Base-by-base conservation (phyloP, 2,113 vertebrate species). In the Mesoclemmys tuberculata region DNA sequence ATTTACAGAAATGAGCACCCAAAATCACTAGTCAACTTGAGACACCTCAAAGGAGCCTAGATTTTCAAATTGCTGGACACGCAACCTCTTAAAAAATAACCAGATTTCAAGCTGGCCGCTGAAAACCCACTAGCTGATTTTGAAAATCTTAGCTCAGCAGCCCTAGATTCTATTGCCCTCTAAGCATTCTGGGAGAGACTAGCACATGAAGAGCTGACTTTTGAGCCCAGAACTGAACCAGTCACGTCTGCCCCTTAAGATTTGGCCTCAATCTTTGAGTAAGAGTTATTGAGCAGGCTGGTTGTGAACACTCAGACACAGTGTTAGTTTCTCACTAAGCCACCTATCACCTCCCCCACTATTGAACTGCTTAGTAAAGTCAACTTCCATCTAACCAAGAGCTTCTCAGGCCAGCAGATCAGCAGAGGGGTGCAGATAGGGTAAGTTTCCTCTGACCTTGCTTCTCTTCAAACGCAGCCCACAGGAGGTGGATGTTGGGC, bases 401-500 rank as follows among this genome's bases (percentile, higher is more conserved):
- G 55, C 49, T 46, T 77, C 68, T 77, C 64, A 31, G 81, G 10
- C 19, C 46, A n/a, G 31, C 44, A 68, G 18, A 48, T 8, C 46
- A 68, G 61, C 35, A 38, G 64, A 64, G 82, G n/a, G 61, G n/a
- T 49, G 46, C 58, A 64, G 64, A 51, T 21, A 52, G 12, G 24
- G 19, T 4, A 75, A 71, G 35, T 14, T 29, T 5, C 16, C 11
- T 48, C 97, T 78, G 92, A 99, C 99, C 99, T 8, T 99, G 98
- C 78, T 98, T 98, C 96, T 99, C 99, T 93, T 99, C 99, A 44
- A 99, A 99, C 18, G 98, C 98, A 0, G 99, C 98, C 99, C 99
- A 99, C 24, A 98, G 98, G 94, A 99, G 97, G 93, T 99, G 98
- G 94, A 99, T 98, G 97, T 97, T 99, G 93, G 98, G 98, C 74